Conservation (phyloP, 2,797 vertebrate species). For the Parauchenoglanis punctatus region DNA sequence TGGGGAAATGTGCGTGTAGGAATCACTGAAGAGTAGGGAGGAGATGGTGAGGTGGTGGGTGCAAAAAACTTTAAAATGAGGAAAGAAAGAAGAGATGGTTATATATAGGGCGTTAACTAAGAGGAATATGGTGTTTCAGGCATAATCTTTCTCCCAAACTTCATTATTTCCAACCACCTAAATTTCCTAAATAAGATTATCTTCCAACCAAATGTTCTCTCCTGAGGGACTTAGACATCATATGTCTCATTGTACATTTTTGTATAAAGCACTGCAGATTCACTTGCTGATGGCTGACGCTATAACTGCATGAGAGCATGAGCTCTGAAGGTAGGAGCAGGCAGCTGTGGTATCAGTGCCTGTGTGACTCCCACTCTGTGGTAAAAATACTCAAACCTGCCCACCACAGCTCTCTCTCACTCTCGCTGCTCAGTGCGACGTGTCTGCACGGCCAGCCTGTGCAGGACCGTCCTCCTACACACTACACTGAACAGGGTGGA, state of each 20-base stretch:
- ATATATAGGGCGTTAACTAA: not conserved
- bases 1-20: constrained; percentile 1
- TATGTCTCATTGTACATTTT: not conserved
- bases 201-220: not conserved
- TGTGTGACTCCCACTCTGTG: constrained; percentile 47
- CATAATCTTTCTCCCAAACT: not conserved
- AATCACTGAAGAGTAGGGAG: constrained; percentile 7
- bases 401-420: constrained; percentile 40
- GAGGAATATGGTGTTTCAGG: not conserved
- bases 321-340: constrained; percentile 35
- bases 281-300: not conserved
- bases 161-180: constrained; percentile 11
- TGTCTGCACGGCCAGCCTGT: constrained; percentile 44
- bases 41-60: not conserved
- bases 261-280: not conserved
- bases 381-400: constrained; percentile 58
- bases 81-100: not conserved
- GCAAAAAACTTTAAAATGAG: not conserved
- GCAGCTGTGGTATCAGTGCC: constrained; percentile 44
- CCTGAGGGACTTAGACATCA: not conserved
- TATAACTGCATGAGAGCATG: not conserved
- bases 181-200: not conserved
- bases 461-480: constrained; percentile 43
- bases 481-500: constrained; percentile 16
- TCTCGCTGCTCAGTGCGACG: constrained; percentile 30